Percentiles rank a stretch among this genome's conserved stretches.
Conservation (phyloP, 2,888 invertebrate genomes). For the Allacma fusca region DNA sequence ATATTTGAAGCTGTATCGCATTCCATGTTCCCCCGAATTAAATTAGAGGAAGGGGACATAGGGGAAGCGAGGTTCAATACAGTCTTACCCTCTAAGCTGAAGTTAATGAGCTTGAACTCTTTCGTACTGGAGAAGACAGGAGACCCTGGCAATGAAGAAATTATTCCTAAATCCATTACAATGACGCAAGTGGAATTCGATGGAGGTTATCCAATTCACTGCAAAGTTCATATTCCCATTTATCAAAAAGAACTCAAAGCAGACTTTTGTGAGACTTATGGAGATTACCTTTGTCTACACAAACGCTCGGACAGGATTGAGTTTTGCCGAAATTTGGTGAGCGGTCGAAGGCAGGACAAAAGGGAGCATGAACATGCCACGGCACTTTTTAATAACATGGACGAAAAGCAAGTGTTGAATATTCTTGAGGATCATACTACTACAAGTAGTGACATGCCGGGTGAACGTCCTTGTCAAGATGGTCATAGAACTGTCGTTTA, state of each 20-base stretch:
- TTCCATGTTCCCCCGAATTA: constrained; percentile 58
- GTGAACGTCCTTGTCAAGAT: background rate
- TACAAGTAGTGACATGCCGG: background rate
- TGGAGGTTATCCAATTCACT: constrained; percentile 51
- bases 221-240: constrained; percentile 56
- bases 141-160: background rate
- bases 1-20: constrained; percentile 53
- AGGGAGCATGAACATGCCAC: constrained; percentile 46
- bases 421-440: constrained; percentile 6
- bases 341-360: constrained; percentile 55
- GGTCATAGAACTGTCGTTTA: constrained; percentile 10
- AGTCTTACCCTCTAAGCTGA: constrained; percentile 48
- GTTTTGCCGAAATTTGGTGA: constrained; percentile 47
- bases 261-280: constrained; percentile 57
- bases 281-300: constrained; percentile 53
- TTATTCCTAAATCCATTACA: constrained; percentile 46
- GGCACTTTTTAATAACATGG: constrained; percentile 46
- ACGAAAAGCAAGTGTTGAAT: constrained; percentile 40
- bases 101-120: constrained; percentile 50
- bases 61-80: constrained; percentile 47
- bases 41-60: constrained; percentile 46
- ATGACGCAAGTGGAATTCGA: constrained; percentile 54
- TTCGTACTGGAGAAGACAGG: constrained; percentile 50
- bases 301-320: constrained; percentile 50
- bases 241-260: constrained; percentile 52